Percentiles rank a stretch among this genome's conserved stretches.
Conservation (phyloP, 2,797 vertebrate genomes). For the Microcaecilia unicolor region DNA sequence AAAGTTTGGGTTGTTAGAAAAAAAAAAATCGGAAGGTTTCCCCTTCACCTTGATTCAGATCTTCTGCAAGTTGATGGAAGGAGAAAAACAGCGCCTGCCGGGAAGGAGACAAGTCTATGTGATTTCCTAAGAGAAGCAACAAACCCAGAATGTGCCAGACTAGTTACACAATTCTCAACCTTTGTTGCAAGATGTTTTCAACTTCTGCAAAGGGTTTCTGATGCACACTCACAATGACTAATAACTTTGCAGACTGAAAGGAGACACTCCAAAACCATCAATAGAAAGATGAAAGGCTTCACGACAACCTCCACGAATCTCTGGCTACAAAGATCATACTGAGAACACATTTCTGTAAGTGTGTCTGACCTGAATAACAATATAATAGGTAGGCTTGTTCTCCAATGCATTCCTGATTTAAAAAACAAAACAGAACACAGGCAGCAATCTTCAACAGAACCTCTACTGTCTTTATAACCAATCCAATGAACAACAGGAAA, state of each 20-base stretch:
- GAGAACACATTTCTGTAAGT: no score
- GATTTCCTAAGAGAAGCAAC: slow-evolving; percentile 44
- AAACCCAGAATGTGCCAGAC: slow-evolving; percentile 40
- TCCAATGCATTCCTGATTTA: no score
- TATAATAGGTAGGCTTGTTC: no score
- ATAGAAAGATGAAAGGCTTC: not conserved
- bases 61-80: slow-evolving; percentile 20
- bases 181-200: slow-evolving; percentile 35
- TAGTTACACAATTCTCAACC: slow-evolving; percentile 22
- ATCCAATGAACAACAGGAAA: no score
- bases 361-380: no score
- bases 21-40: slow-evolving; percentile 11
- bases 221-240: slow-evolving; percentile 1
- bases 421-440: no score
- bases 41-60: slow-evolving; percentile 7
- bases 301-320: not conserved
- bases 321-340: no score
- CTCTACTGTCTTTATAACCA: no score
- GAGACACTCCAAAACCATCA: not conserved
- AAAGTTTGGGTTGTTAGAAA: slow-evolving; percentile 5
- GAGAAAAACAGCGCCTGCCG: slow-evolving; percentile 41
- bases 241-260: not conserved
- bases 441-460: no score
- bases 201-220: slow-evolving; percentile 21
- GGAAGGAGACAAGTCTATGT: slow-evolving; percentile 49